Evolutionary conservation across 92 coral and sea anemone species (phyloP), one percentile per base, ranked within the genome.

Genomic region (Muricea muricata): DNA sequence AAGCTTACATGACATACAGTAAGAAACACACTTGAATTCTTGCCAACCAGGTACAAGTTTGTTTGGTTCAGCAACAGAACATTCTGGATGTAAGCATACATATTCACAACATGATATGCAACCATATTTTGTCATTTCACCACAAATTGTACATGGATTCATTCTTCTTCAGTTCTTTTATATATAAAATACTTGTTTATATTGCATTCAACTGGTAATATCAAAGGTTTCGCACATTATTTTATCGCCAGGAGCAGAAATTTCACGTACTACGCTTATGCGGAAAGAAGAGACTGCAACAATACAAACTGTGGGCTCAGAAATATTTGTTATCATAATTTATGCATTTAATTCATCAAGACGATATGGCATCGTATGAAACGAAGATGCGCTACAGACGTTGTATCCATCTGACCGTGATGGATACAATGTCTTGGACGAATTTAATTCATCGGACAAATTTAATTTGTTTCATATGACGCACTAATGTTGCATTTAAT

Each of bases 1-100:
- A 81, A 77, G 32, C 20, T 78, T 69, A 58, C 86, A 86, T 60
- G 30, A 25, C 74, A 80, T 21, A 46, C 86, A 81, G 42, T 73
- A 81, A 31, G 65, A 65, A 23, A 71, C 86, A 45, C 78, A 58
- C 35, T 39, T 87, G 54, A 65, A 72, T 73, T 25, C 87, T 58
- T 81, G 83, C 84, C 84, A 79, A 45, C 74, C 84, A 40, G 32
- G 66, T 57, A 25, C 39, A 61, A 11, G 52, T 71, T 61, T 60
- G 34, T 79, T 79, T 39, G 66, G 18, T 61, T 79, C 84, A 35
- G 84, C 67, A 18, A 79, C 57, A 40, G 84, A 79, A 56, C 75
- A 63, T 79, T 79, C 35, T 25, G 75, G 47, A 79, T 60, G 58
- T 47, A 78, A 78, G 33, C 83, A 78, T 32, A 55, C 71, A 48